A percentile compares a stretch with the other conserved stretches of the same genome.
Evolutionary conservation across 2,888 invertebrate species (phyloP).

Genomic region (Orchesellides sinensis): DNA sequence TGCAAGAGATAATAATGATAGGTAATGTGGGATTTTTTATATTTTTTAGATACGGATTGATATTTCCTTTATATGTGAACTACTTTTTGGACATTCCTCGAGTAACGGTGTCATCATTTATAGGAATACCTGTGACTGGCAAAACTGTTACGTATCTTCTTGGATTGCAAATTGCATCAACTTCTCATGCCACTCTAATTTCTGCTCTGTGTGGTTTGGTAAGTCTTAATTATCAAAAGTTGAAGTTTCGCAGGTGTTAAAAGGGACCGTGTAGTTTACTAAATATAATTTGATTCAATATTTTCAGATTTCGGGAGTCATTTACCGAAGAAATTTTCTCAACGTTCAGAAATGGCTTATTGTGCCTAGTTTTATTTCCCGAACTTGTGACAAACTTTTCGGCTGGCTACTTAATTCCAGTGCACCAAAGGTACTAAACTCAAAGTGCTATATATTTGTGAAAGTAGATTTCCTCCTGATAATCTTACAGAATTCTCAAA

Average conservation of each 20-base stretch:
- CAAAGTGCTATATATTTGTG: background rate
- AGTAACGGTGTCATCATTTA: slow-evolving; percentile 66
- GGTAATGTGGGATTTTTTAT: no score
- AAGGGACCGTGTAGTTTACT: no score
- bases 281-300: no score
- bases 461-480: background rate
- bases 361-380: slow-evolving; percentile 77
- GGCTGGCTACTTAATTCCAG: slow-evolving; percentile 77
- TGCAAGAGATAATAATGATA: no score
- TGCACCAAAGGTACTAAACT: slow-evolving; percentile 75
- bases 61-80: slow-evolving; percentile 79
- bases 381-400: slow-evolving; percentile 76
- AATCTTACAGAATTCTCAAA: background rate
- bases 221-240: slow-evolving; percentile 17
- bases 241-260: no score
- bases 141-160: slow-evolving; percentile 79
- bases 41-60: slow-evolving; percentile 77
- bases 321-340: slow-evolving; percentile 77
- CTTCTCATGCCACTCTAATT: slow-evolving; percentile 77
- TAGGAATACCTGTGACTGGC: slow-evolving; percentile 79
- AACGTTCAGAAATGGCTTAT: slow-evolving; percentile 77
- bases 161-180: slow-evolving; percentile 78
- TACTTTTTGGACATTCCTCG: slow-evolving; percentile 79
- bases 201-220: slow-evolving; percentile 78
- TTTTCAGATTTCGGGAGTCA: slow-evolving; percentile 75